phyloP scores from a whole-genome alignment of 1,140 invertebrate species.

The Pentalonia nigronervosa region DNA sequence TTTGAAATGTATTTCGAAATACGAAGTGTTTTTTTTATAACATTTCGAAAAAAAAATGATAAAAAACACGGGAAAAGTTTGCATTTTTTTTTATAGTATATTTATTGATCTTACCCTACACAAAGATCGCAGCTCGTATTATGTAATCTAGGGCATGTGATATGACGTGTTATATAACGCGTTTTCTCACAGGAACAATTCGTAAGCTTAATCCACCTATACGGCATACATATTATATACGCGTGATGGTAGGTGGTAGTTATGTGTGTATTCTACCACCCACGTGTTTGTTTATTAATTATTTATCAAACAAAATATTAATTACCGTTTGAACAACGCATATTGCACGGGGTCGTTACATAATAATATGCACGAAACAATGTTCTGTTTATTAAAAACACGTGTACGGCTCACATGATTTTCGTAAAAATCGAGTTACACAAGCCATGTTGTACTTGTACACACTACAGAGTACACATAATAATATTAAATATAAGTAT shows the following conservation, averaged over 20 bases:
- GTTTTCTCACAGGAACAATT: neutral
- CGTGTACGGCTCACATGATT: neutral
- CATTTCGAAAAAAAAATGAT: too few species aligned
- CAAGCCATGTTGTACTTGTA: neutral
- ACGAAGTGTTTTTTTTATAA: too few species aligned
- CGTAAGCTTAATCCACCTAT: neutral
- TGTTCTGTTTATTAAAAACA: neutral
- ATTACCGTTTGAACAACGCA: neutral
- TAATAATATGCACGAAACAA: neutral
- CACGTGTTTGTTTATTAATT: neutral
- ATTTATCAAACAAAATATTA: conserved; percentile 5
- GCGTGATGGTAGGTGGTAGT: neutral
- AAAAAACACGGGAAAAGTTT: too few species aligned
- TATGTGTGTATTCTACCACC: neutral
- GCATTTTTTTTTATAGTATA: too few species aligned
- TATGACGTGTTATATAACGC: neutral
- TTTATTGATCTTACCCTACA: too few species aligned
- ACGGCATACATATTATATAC: neutral
- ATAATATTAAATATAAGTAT: too few species aligned
- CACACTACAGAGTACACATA: too few species aligned
- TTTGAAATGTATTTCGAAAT: too few species aligned
- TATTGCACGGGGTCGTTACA: neutral
- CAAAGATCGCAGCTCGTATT: neutral
- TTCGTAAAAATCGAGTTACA: neutral
- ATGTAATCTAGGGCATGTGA: neutral